Base-by-base conservation (phyloP, 2,888 invertebrate genomes). In the Bursaphelenchus okinawaensis region DNA sequence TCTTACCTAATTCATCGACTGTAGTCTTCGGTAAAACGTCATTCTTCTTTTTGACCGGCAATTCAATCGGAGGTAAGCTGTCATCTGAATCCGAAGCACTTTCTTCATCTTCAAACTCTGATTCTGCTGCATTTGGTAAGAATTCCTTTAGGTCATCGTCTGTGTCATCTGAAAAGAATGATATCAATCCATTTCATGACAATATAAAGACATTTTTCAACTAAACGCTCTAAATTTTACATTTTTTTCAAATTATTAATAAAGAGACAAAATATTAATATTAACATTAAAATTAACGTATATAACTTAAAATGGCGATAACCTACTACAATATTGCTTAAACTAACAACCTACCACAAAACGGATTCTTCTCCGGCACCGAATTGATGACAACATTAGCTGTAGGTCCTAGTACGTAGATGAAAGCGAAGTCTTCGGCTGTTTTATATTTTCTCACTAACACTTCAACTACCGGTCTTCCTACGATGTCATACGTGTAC, bases 361-460 rank as follows among this genome's bases (percentile, higher is more conserved):
- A 75, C 4, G 80, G 80, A 68, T 74, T 77, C 59, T 75, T 77
- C 64, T 80, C 77, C 4, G 80, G 80, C 29, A 79, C 72, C 65
- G 72, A 65, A 3, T 78, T 70, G 52, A 80, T 68, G 7, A 80
- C 68, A 4, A 66, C 68, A 58, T 80, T 70, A 58, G 73, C 73
- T 12, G 75, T 70, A 8, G 80, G 80, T 7, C 80, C 80, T 19
- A 80, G 62, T 4, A 79, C 31, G 65, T 80, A 75, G 63, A 80
- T 77, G 0, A 71, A 56, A 12, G 67, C 68, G 31, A 69, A 58
- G 59, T 76, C 72, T 54, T 75, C 75, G 29, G 75, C 56, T 52
- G 59, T 52, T 63, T 73, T 75, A 60, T 75, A 74, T 56, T 73
- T 71, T 19, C 27, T 29, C 52, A 70, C 67, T 12, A 68, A 23